Conservation (phyloP, 2,797 vertebrate genomes). For the Gymnoscopelus braueri region DNA sequence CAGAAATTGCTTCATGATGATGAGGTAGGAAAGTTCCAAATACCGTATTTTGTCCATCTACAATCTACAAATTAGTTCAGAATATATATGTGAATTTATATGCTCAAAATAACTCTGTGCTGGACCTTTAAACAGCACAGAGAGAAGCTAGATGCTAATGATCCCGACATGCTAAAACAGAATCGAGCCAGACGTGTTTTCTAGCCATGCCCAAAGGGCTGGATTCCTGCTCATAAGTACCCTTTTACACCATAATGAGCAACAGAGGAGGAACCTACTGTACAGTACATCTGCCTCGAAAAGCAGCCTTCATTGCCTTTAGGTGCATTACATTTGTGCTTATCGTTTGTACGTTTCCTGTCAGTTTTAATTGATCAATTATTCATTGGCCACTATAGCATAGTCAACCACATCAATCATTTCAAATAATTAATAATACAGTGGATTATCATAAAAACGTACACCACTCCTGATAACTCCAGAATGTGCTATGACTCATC, state of each 20-base stretch:
- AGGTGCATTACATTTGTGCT: neutral
- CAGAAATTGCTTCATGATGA: too few relatives aligned
- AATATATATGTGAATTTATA: neutral
- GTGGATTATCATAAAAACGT: too few relatives aligned
- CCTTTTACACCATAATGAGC: slow-evolving; percentile 20
- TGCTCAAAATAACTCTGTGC: neutral
- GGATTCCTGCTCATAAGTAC: slow-evolving; percentile 9
- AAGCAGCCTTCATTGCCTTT: neutral
- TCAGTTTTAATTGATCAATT: neutral
- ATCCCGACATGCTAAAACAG: neutral
- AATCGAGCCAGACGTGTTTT: slow-evolving; percentile 16
- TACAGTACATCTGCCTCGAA: neutral
- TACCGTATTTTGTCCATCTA: too few relatives aligned
- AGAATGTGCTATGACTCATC: too few relatives aligned
- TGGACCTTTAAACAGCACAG: neutral
- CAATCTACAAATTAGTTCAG: too few relatives aligned
- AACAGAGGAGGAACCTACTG: slow-evolving; percentile 7
- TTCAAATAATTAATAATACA: too few relatives aligned
- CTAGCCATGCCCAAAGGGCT: slow-evolving; percentile 13
- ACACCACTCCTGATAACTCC: too few relatives aligned
- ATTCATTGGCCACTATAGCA: too few relatives aligned
- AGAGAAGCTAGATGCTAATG: neutral
- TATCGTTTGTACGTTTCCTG: neutral
- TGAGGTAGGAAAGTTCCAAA: too few relatives aligned
- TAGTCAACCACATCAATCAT: too few relatives aligned